Conservation (phyloP, 2,113 vertebrate species). For the Salvelinus fontinalis region DNA sequence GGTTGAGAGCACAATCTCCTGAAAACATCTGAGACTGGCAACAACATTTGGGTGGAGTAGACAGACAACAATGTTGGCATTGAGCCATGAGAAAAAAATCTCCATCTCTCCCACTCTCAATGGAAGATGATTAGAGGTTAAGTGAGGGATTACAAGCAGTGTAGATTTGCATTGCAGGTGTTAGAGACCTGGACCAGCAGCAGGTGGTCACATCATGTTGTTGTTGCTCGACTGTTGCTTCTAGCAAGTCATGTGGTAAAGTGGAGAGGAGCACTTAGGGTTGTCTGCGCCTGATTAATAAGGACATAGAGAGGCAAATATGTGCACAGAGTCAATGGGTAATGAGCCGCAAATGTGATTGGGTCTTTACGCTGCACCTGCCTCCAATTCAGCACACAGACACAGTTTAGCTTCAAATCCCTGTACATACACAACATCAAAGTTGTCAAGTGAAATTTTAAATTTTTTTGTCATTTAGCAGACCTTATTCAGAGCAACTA, state of each 20-base stretch:
- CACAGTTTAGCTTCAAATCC: slow-evolving; percentile 49
- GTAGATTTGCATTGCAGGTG: slow-evolving; percentile 69
- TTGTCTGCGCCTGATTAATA: slow-evolving; percentile 75
- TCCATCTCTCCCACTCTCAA: slow-evolving; percentile 22
- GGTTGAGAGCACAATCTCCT: background rate
- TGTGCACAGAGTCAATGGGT: slow-evolving; percentile 72
- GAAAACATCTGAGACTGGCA: background rate
- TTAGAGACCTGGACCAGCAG: slow-evolving; percentile 43
- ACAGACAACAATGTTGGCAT: background rate
- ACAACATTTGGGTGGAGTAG: background rate
- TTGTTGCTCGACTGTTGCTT: slow-evolving; percentile 69
- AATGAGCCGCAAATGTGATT: slow-evolving; percentile 74
- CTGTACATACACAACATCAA: background rate
- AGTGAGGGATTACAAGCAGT: slow-evolving; percentile 61
- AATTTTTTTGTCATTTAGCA: no score
- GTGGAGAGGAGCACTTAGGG: slow-evolving; percentile 73
- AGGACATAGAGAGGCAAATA: slow-evolving; percentile 75
- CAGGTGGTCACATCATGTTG: slow-evolving; percentile 71
- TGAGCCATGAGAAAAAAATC: background rate
- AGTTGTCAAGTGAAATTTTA: background rate
- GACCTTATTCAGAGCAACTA: no score
- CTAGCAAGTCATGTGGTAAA: slow-evolving; percentile 75
- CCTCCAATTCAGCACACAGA: slow-evolving; percentile 70
- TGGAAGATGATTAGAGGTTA: slow-evolving; percentile 60
- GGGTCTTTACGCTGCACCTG: slow-evolving; percentile 75